Base-by-base conservation (phyloP, 2,113 vertebrate species). In the Trichomycterus rosablanca region DNA sequence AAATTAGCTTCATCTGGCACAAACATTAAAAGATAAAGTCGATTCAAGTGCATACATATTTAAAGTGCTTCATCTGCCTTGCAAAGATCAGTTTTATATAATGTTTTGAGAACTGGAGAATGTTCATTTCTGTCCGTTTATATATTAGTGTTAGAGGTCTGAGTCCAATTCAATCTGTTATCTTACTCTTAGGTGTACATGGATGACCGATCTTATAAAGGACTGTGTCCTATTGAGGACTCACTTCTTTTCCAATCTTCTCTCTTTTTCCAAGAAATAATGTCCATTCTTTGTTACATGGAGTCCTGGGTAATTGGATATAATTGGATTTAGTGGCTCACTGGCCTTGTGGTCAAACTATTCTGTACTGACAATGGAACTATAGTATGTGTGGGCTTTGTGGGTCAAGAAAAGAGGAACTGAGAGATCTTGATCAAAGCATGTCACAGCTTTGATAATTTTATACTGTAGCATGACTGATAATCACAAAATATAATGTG, bases 251-350 rank as follows among this genome's bases (percentile, higher is more conserved):
- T 73, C 59, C 52, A 49, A 14, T 23, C 45, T n/a, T 5, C 14
- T 55, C 40, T 49, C 39, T 18, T 4, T n/a, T 19, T 54, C 30
- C 11, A 51, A 34, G 39, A 67, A 70, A 78, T 74, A 68, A 67
- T 59, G 11, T 48, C 59, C 16, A 62, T 63, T 54, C 15, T 71
- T 76, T 62, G 40, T 46, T 69, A 51, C 46, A 73, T 59, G 63
- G 40, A 54, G 50, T 59, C 50, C 23, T 63, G 26, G 32, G 74
- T 82, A 78, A 79, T 77, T 78, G 70, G 59, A 74, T 72, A 65
- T 82, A 75, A 81, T 76, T 80, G 64, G 72, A 80, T 80, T 79
- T 76, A 53, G 63, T 48, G 61, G 68, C 73, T 77, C 71, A 75
- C 26, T 72, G 72, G 80, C 74, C 73, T 78, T 76, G 66, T 76